Base-by-base conservation (phyloP, 30 jellyfish, hydroid and myxozoan species). In the Pelagia noctiluca region DNA sequence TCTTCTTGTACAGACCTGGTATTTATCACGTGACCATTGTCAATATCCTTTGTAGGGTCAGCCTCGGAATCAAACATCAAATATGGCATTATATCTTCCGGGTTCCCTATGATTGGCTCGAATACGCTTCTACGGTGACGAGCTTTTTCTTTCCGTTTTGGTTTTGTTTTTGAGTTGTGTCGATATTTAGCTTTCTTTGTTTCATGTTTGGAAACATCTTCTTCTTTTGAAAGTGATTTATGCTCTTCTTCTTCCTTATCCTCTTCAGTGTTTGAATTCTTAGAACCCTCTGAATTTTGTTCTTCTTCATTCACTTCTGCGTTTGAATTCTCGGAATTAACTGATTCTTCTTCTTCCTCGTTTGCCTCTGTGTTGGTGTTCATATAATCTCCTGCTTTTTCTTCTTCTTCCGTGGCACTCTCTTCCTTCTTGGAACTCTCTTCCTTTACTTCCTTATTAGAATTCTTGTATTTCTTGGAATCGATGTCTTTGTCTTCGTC, bases 61-160 rank as follows among this genome's bases (percentile, higher is more conserved):
- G 69, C 92, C 33, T 82, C 85, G 2, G 74, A 3, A 7, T 83
- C 92, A 10, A 71, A 63, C 73, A 82, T 68, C 16, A 82, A 11
- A 46, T 82, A 82, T 18, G 92, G 92, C 86, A 82, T 50, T 50
- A 82, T 82, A 57, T 82, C 92, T 13, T 82, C 92, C 10, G 92
- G 92, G 80, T 82, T 70, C 25, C 92, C 92, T 2, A 82, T 61
- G 50, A 82, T 70, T 33, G 92, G 92, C 48, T 82, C 76, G 35
- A 66, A 70, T 24, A 64, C 60, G 12, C 70, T 64, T 11, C 92
- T 64, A 26, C 84, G 54, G 0, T 31, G 35, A 5, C 92, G 80
- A 18, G 84, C n/a, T 2, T 50, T 50, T 37, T 47, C 24, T 32
- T 26, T 32, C 31, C 80, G n/a, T 34, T 50, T 48, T 21, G 72